These are phyloP conservation scores for Pseudochaenichthys georgianus DNA, from an alignment of 2,797 vertebrate genomes.

Conservation along the genomic window DNA sequence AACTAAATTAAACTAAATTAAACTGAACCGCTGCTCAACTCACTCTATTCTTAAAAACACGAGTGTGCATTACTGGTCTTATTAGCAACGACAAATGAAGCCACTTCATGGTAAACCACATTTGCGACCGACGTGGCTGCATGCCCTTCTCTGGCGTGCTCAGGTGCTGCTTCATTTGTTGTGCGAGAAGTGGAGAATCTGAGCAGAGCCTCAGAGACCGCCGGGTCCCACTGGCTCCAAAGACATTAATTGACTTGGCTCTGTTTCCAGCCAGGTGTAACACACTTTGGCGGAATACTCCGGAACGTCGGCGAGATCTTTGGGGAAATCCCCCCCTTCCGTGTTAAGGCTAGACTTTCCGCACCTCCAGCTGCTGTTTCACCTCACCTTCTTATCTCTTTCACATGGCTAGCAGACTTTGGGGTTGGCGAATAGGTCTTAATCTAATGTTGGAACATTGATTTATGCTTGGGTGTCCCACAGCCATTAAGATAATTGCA, in stretches of 20 bases:
- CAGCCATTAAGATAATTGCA: slow-evolving; percentile 87
- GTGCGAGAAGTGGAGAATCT: slow-evolving; percentile 41
- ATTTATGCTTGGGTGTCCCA: slow-evolving; percentile 84
- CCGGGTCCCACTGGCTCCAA: slow-evolving; percentile 52
- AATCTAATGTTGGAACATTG: slow-evolving; percentile 84
- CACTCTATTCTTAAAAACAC: background rate
- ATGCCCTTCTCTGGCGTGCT: slow-evolving; percentile 44
- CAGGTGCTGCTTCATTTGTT: slow-evolving; percentile 75
- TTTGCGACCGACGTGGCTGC: slow-evolving; percentile 33
- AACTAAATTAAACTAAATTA: no score
- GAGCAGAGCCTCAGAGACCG: slow-evolving; percentile 55
- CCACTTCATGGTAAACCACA: slow-evolving; percentile 22
- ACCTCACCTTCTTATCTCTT: slow-evolving; percentile 47
- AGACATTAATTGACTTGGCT: slow-evolving; percentile 75
- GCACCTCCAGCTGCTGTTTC: slow-evolving; percentile 53
- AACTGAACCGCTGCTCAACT: background rate
- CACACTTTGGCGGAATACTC: slow-evolving; percentile 48
- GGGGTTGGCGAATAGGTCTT: slow-evolving; percentile 58
- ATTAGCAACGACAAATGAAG: background rate
- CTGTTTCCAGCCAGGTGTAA: slow-evolving; percentile 62
- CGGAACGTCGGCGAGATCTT: slow-evolving; percentile 42
- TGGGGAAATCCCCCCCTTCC: slow-evolving; percentile 52
- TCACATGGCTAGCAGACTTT: slow-evolving; percentile 52
- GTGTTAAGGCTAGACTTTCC: slow-evolving; percentile 39
- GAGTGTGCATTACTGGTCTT: background rate